phyloP scores from a whole-genome alignment of 2,797 vertebrate genomes.

The Zenarchopterus dispar region DNA sequence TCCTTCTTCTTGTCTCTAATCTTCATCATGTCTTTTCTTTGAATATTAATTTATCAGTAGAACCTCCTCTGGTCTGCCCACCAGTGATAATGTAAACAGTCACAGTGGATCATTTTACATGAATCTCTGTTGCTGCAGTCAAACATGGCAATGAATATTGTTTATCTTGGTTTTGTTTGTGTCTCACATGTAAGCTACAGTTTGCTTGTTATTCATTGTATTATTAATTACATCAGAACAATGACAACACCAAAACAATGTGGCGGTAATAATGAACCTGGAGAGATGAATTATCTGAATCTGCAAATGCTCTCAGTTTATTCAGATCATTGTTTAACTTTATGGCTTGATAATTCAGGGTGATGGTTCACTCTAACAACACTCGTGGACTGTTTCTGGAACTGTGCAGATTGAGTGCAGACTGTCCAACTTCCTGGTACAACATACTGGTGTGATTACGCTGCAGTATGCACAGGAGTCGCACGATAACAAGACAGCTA shows the following conservation, averaged over 20 bases:
- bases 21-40: conserved; percentile 35
- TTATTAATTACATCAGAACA: not conserved
- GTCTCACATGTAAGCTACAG: not conserved
- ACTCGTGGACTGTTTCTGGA: no score
- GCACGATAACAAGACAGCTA: no score
- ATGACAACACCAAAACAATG: not conserved
- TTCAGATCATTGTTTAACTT: not conserved
- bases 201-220: not conserved
- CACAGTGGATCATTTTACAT: conserved; percentile 28
- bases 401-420: no score
- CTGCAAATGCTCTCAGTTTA: not conserved
- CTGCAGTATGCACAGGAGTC: no score
- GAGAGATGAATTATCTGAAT: no score
- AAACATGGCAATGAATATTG: conserved; percentile 15
- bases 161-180: conserved; percentile 3
- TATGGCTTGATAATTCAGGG: no score
- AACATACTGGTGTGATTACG: no score
- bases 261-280: no score
- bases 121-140: conserved; percentile 41
- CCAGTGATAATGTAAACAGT: conserved; percentile 45
- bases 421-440: no score
- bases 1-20: conserved; percentile 32
- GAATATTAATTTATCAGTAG: conserved; percentile 44
- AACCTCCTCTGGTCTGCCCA: conserved; percentile 28
- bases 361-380: no score